Base-by-base conservation (phyloP, 2,888 invertebrate genomes). In the Bembecia ichneumoniformis region DNA sequence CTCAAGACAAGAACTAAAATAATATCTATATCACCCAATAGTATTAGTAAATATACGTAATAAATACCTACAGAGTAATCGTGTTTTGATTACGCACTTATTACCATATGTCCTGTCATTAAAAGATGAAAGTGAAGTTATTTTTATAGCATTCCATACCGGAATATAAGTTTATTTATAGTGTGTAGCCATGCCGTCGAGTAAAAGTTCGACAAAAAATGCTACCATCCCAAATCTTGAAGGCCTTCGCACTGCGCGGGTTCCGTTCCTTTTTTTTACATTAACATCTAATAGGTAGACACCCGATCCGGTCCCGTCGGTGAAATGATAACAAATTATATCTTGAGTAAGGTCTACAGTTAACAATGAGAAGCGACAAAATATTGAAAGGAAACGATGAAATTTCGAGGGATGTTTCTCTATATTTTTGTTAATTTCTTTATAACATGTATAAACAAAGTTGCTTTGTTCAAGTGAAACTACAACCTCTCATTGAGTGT, bases 141-240 rank as follows among this genome's bases (percentile, higher is more conserved):
- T 55, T 53, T 56, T 54, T 53, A 17, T 15, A 44, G 53, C 50
- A 59, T 60, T 59, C 59, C 64, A 65, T 62, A 68, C 68, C 69
- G 71, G 71, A 74, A 70, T 68, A 28, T 28, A 61, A 67, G 68
- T 72, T 74, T 81, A 82, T 80, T 80, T 78, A 75, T 78, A 79
- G 75, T 53, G 53, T 58, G 58, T 28, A 28, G 28, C 28, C 28
- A 28, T 28, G 28, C 28, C 28, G 28, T 58, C 57, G 55, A 68
- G 69, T 74, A 73, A 71, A 74, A 71, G 74, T 62, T 59, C 57
- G 54, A 76, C 72, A 78, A 78, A 82, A 80, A 82, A 76, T 61
- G 7, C 28, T 28, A 62, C 61, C 67, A 71, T 71, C 77, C 77
- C 74, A 66, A 79, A 74, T 69, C 66, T 74, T 72, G 71, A 73